Base-by-base conservation (phyloP, 1,140 invertebrate species). In the Aphelinus atriplicis region DNA sequence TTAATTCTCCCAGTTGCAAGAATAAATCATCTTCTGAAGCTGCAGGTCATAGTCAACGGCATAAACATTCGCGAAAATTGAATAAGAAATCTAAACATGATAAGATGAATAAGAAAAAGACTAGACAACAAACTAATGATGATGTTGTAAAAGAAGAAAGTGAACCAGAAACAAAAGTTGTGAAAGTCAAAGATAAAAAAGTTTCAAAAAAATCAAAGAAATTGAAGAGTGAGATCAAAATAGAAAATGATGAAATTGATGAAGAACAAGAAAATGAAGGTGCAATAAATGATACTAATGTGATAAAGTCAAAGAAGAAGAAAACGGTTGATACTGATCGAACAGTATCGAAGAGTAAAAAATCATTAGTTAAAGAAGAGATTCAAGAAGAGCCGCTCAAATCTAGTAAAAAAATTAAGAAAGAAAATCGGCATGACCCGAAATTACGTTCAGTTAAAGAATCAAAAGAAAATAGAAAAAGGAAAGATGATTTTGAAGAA, bases 81-180 rank as follows among this genome's bases (percentile, higher is more conserved):
- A 84, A 82, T 5, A 87, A 85, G 76, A 85, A 86, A 80, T 79
- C 6, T 81, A 86, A 81, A 83, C 76, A 77, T 42, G 77, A 73
- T 77, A 79, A 86, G 81, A 48, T 50, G 83, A 83, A 68, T 82
- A 84, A 78, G 85, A 85, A 76, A 84, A 88, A 77, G 86, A 87
- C 55, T 60, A 89, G n/a, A 80, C 84, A 47, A 77, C 73, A 73
- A 76, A 77, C 48, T 53, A 65, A 75, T 42, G 73, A 78, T 53
- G 84, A 85, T 72, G 84, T 84, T 64, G 76, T 85, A 80, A 81
- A 88, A 77, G 84, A 89, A 77, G 85, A 88, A 58, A 67, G 85
- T 48, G 78, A 82, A 26, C 50, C 47, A 79, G 77, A 50, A 43
- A 74, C 47, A 51, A 55, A 70, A 9, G 9, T 70, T 2, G 80